Evolutionary conservation across 1,140 invertebrate species (phyloP).

Genomic region (Drosophila sechellia): DNA sequence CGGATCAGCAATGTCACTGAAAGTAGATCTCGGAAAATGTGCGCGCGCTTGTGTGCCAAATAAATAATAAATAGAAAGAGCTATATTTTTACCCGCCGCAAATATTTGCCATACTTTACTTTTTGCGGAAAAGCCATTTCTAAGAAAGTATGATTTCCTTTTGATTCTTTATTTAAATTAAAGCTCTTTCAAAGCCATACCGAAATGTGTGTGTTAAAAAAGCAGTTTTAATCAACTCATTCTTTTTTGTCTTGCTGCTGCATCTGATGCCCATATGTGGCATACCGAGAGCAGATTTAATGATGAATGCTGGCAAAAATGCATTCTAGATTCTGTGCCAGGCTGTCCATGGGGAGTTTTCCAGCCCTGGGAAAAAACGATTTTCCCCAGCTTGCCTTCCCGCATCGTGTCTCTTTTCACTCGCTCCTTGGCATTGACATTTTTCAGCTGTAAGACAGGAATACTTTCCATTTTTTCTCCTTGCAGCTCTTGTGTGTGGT

Average conservation of each 20-base stretch:
- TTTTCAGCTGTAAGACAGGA: conserved; percentile 56
- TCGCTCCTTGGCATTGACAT: conserved; percentile 51
- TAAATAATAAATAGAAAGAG: conserved; percentile 1
- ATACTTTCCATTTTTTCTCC: conserved; percentile 57
- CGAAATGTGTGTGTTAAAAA: no score
- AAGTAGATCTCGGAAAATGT: neutral
- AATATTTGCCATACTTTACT: neutral
- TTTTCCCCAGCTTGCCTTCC: conserved; percentile 18
- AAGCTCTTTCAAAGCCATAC: no score
- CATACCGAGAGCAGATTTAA: conserved; percentile 12
- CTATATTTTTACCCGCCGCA: neutral
- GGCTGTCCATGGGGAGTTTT: neutral
- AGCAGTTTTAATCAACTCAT: neutral
- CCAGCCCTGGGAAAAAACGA: conserved; percentile 17
- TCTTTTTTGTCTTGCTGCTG: neutral
- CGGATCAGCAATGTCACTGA: conserved; percentile 11
- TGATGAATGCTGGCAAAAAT: conserved; percentile 17
- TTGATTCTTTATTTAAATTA: no score
- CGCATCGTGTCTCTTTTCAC: conserved; percentile 20
- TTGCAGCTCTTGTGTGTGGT: conserved; percentile 25
- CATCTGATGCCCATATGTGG: neutral
- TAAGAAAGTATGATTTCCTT: no score
- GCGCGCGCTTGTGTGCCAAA: neutral
- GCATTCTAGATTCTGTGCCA: conserved; percentile 7
- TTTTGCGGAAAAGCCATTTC: neutral